Evolutionary conservation across 2,888 invertebrate genomes (phyloP), one percentile per base, ranked within the genome.

Genomic region (Agonopterix alstromeriana): DNA sequence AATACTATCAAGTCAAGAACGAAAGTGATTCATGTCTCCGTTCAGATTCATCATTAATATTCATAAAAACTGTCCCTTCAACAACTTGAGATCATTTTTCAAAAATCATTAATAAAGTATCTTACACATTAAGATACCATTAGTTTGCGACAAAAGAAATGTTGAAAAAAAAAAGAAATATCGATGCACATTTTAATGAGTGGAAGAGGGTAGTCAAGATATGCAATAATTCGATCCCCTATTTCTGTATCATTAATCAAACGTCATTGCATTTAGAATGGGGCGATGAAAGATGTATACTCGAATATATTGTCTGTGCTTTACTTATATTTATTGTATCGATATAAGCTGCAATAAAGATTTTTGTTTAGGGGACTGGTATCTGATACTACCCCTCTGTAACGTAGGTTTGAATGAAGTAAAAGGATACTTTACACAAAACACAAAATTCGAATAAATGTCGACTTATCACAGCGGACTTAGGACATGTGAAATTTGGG

Each of bases 181-280:
- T 63, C 56, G 60, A 57, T 27, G 27, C 27, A 54, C 55, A 65
- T 62, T 66, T 63, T 63, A 69, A 70, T 68, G 65, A 66, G 63
- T 61, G 50, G 53, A 57, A 62, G 61, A 68, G 67, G 69, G 65
- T 66, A 56, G 55, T 67, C 66, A 63, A 73, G 71, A 73, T 70
- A 74, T 70, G 63, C 65, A 72, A 69, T 72, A 68, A 75, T 74
- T 70, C 70, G 54, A 60, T 58, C 63, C 73, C 81, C 77, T 60
- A 63, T 71, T 73, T 69, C 70, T 61, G 62, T 60, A 58, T 67
- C 83, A 87, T 87, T 85, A 85, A 87, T 87, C 87, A 87, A 85
- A 81, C 57, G 73, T 69, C 71, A 75, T 67, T 69, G 73, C 80
- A 78, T 84, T 82, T 80, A 78, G 79, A 77, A 80, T 80, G 71